Conservation (phyloP, 2,888 invertebrate genomes). For the Mechanitis messenoides region DNA sequence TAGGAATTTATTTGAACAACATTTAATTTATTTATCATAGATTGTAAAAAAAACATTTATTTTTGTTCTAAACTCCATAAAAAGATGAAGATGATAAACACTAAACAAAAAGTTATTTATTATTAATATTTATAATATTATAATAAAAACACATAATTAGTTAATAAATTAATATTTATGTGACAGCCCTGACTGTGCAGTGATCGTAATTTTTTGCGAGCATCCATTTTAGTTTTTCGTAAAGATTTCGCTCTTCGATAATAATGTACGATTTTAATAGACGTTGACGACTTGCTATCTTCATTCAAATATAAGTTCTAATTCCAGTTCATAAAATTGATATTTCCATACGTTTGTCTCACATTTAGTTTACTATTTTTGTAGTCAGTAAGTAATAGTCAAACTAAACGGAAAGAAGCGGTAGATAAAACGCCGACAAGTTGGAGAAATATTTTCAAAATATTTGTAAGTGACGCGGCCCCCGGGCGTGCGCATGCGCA, state of each 20-base stretch:
- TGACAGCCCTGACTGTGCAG: slow-evolving; percentile 54
- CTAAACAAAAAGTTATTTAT: slow-evolving; percentile 13
- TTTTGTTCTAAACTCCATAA: too few species aligned
- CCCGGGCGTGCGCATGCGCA: slow-evolving; percentile 40
- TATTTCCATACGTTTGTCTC: slow-evolving; percentile 13
- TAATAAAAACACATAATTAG: slow-evolving; percentile 32
- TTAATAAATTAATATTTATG: slow-evolving; percentile 35
- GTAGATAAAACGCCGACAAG: slow-evolving; percentile 74
- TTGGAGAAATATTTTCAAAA: slow-evolving; percentile 76
- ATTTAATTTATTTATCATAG: too few species aligned
- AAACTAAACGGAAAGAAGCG: slow-evolving; percentile 72
- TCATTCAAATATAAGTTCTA: slow-evolving; percentile 26
- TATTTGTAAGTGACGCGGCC: slow-evolving; percentile 70
- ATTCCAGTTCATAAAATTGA: rapidly evolving
- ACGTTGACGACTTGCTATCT: slow-evolving; percentile 18
- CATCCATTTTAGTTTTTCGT: slow-evolving; percentile 69
- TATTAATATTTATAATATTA: slow-evolving; percentile 22
- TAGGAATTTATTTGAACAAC: too few species aligned
- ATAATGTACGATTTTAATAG: slow-evolving; percentile 32
- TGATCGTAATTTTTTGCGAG: slow-evolving; percentile 61
- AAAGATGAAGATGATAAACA: not conserved
- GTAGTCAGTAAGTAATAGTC: slow-evolving; percentile 46
- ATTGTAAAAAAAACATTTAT: too few species aligned
- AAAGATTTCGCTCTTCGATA: slow-evolving; percentile 71
- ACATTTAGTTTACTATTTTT: slow-evolving; percentile 7